Evolutionary conservation across 2,113 vertebrate genomes (phyloP).

Genomic region (Lonchura striata): DNA sequence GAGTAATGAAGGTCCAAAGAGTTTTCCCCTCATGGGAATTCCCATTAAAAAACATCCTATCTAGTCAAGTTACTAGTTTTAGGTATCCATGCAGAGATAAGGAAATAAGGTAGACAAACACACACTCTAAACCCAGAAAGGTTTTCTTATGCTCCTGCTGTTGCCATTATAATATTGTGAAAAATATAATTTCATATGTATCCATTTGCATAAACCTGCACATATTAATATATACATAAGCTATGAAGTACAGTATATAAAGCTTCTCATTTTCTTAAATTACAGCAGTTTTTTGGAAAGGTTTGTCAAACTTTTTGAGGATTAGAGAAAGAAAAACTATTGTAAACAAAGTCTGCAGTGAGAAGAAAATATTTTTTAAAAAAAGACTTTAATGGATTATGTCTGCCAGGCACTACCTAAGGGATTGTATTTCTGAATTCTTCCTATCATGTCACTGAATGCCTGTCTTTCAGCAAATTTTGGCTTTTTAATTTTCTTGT

Average conservation of each 20-base stretch:
- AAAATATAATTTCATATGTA: not conserved
- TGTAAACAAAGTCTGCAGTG: accelerated
- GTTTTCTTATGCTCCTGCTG: not conserved
- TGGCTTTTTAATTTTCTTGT: not conserved
- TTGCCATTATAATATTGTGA: not conserved
- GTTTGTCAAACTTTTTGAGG: not conserved
- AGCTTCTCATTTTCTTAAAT: not conserved
- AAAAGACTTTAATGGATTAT: not conserved
- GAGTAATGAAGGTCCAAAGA: not conserved
- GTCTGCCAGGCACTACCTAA: not conserved
- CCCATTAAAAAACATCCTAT: not conserved
- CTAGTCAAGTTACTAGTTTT: not conserved
- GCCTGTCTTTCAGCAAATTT: not conserved
- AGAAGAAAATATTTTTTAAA: not conserved
- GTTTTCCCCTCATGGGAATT: not conserved
- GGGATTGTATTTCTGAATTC: not conserved
- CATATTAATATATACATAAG: not conserved
- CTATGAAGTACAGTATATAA: not conserved
- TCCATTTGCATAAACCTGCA: not conserved
- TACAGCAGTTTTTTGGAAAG: not conserved
- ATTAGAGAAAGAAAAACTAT: not conserved
- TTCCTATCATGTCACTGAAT: not conserved
- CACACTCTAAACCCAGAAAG: not conserved
- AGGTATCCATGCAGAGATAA: not conserved
- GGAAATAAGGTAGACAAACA: not conserved